These are phyloP conservation scores for Graptemys geographica DNA, from an alignment of 2,797 vertebrate species.

Conservation along the genomic window DNA sequence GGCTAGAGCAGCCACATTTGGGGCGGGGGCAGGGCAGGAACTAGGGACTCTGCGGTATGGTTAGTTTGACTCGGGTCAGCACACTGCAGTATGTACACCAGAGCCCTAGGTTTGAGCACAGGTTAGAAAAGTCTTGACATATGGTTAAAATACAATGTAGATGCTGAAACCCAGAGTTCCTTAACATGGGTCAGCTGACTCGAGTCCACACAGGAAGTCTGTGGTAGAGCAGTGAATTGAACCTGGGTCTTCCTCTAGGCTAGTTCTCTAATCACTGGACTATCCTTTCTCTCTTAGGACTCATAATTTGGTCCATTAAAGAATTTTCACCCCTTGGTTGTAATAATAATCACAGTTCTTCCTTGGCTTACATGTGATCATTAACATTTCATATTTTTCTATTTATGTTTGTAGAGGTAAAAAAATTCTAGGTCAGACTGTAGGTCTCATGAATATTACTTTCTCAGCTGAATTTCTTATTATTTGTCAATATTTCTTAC, in stretches of 20 bases:
- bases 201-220: neutral
- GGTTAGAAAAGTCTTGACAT: neutral
- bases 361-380: neutral
- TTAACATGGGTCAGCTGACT: neutral
- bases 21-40: too few relatives aligned
- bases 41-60: too few relatives aligned
- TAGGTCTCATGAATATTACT: neutral
- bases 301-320: neutral
- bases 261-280: neutral
- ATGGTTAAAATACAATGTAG: neutral
- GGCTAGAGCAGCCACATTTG: too few relatives aligned
- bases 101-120: too few relatives aligned
- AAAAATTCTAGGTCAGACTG: neutral
- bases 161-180: too few relatives aligned
- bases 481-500: neutral
- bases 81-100: too few relatives aligned
- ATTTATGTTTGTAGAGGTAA: neutral
- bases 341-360: neutral
- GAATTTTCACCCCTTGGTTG: neutral
- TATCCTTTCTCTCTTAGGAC: neutral
- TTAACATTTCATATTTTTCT: neutral
- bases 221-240: neutral
- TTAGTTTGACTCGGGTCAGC: too few relatives aligned
- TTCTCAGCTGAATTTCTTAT: neutral
- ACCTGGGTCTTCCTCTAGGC: neutral